These are phyloP conservation scores for Pteruthius melanotis DNA, from an alignment of 2,113 vertebrate genomes.

Conservation along the genomic window DNA sequence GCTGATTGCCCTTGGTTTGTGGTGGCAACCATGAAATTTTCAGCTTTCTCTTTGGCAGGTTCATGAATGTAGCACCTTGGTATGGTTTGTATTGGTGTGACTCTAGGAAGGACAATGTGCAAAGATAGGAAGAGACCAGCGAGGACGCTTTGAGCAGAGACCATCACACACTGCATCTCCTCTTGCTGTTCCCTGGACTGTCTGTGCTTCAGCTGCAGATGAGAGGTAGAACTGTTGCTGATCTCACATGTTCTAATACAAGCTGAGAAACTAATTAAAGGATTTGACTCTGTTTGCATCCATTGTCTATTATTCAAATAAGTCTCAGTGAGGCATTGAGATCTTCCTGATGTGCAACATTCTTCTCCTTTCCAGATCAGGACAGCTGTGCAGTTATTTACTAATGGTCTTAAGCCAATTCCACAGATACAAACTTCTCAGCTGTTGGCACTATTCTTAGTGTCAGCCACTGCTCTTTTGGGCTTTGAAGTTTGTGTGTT, in stretches of 20 bases:
- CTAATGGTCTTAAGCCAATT: neutral
- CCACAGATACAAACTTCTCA: neutral
- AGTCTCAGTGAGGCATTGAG: neutral
- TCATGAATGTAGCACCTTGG: neutral
- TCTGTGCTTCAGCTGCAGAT: neutral
- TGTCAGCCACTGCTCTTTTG: neutral
- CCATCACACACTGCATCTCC: neutral
- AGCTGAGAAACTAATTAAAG: neutral
- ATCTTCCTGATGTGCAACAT: neutral
- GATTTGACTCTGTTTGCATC: neutral
- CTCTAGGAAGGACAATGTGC: neutral
- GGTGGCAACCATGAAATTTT: conserved; percentile 4
- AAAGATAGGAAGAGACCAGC: neutral
- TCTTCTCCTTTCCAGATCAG: neutral
- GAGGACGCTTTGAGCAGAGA: neutral
- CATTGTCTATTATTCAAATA: neutral
- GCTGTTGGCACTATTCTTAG: neutral
- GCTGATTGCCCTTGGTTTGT: conserved; percentile 17
- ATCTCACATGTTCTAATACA: neutral
- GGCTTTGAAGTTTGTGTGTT: neutral
- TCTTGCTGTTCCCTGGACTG: neutral
- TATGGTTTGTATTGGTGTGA: neutral
- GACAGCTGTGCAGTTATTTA: neutral
- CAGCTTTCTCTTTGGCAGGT: conserved; percentile 24
- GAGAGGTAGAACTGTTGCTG: neutral